phyloP scores from a whole-genome alignment of 2,797 vertebrate species.

The Echiichthys vipera region DNA sequence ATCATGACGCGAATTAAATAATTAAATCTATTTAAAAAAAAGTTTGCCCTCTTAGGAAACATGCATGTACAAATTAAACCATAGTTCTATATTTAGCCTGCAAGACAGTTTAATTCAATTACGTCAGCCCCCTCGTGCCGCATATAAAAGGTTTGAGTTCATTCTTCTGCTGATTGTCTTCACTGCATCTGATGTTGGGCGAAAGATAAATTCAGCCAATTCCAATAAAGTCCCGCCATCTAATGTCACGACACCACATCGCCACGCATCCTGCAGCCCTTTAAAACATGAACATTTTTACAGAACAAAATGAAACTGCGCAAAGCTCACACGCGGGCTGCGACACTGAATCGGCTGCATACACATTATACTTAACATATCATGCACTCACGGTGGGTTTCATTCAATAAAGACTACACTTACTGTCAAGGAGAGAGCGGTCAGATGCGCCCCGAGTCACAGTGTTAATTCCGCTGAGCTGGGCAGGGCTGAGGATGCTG shows the following conservation, averaged over 20 bases:
- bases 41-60: constrained; percentile 34
- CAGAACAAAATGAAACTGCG: constrained; percentile 28
- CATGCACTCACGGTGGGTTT: constrained; percentile 7
- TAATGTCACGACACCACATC: neutral
- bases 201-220: constrained; percentile 1
- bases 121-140: constrained; percentile 54
- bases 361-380: neutral
- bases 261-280: constrained; percentile 31
- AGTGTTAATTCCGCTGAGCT: constrained; percentile 69
- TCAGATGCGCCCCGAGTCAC: constrained; percentile 43
- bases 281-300: constrained; percentile 13
- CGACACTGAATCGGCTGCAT: constrained; percentile 29
- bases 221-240: constrained; percentile 22
- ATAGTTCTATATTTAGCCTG: constrained; percentile 34
- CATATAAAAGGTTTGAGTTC: constrained; percentile 24
- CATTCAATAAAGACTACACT: constrained; percentile 47
- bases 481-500: constrained; percentile 78
- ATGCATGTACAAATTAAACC: neutral
- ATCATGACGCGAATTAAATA: constrained; percentile 32
- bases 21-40: constrained; percentile 27
- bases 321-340: constrained; percentile 30
- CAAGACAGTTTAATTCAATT: constrained; percentile 46
- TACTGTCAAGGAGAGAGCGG: constrained; percentile 58
- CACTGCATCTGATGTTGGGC: neutral
- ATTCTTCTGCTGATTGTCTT: constrained; percentile 4